Evolutionary conservation across 2,888 invertebrate species (phyloP), one percentile per base, ranked within the genome.

Genomic region (Eubasilissa splendida): DNA sequence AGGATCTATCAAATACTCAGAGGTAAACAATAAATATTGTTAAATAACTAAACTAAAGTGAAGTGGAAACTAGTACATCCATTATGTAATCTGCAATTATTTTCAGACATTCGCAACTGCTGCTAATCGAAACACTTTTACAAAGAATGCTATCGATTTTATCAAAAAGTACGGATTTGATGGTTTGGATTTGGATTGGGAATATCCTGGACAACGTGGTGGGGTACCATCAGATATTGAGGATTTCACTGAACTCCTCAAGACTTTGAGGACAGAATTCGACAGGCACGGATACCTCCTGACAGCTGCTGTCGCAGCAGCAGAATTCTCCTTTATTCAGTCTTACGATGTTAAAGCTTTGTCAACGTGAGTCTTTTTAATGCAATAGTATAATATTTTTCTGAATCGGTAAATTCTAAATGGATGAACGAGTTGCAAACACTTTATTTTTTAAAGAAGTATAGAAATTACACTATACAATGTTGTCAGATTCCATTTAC

Each of bases 341-440:
- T 94, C 93, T 0, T 95, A 94, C 85, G 88, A 93, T 85, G 90
- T 94, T 50, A 87, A 91, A 0, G 87, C 87, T 79, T 87, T 95
- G 11, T 88, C 91, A 0, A 87, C 91, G 91, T 92, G 54, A 76
- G 80, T 68, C 14, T n/a, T 66, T 66, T 3, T 42, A 8, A 9
- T 9, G 4, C 9, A 60, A 10, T 60, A 22, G 22, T 22, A 1
- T 22, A 22, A 22, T 22, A 22, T 22, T 22, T 22, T 22, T 22
- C 22, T 22, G 22, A 0, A 22, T 22, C 22, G 22, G 22, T 22
- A 22, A 22, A 22, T 22, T 22, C 22, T 1, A 22, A 22, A 22
- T 22, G 22, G 1, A 22, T 22, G 22, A 22, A 0, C 22, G 22
- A 22, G 22, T 22, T 22, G 22, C 22, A 22, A 22, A 22, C 22